Conservation (phyloP, 1,140 invertebrate genomes). For the Pseudomyrmex dendroicus region DNA sequence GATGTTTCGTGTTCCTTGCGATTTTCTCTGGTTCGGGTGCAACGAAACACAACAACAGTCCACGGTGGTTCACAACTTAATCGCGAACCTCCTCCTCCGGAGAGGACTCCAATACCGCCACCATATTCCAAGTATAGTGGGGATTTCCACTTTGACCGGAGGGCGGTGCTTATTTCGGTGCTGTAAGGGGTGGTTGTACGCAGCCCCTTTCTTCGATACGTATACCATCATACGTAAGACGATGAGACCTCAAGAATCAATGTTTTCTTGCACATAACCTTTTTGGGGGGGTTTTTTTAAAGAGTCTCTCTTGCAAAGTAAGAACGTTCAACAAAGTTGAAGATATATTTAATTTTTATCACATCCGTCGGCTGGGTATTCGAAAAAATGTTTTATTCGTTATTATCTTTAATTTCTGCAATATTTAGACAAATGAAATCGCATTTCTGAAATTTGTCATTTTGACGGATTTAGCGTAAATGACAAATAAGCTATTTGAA, state of each 20-base stretch:
- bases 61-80: conserved; percentile 57
- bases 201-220: conserved; percentile 57
- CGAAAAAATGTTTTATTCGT: background rate
- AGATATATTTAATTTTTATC: background rate
- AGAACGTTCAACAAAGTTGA: background rate
- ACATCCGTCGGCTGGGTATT: background rate
- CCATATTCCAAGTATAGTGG: conserved; percentile 61
- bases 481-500: too few relatives aligned
- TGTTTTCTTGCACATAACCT: conserved; percentile 22
- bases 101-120: conserved; percentile 62
- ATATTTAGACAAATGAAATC: too few relatives aligned
- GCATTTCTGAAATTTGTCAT: too few relatives aligned
- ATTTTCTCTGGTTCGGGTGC: conserved; percentile 24
- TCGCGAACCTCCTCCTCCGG: conserved; percentile 41
- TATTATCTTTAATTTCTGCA: too few relatives aligned
- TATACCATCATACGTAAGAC: conserved; percentile 39
- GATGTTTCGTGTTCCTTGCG: too few relatives aligned
- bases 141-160: conserved; percentile 54
- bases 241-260: background rate
- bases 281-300: background rate
- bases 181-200: conserved; percentile 49
- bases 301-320: background rate
- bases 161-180: conserved; percentile 65
- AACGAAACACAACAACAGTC: conserved; percentile 56
- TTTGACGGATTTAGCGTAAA: too few relatives aligned